Evolutionary conservation across 2,113 vertebrate genomes (phyloP), one percentile per base, ranked within the genome.

Genomic region (Pangasianodon hypophthalmus): DNA sequence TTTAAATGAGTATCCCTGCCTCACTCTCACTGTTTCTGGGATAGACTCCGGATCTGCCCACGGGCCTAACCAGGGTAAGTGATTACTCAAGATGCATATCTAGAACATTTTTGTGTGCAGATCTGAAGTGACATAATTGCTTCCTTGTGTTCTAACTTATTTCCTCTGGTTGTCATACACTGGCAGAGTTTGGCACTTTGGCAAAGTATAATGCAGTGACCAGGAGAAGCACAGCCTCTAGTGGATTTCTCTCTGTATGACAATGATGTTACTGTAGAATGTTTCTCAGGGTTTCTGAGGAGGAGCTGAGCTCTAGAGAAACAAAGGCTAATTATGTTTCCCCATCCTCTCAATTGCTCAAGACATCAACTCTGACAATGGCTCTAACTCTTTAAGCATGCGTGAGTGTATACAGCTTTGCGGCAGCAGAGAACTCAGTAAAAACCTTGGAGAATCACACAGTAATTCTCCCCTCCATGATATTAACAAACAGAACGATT

Each of bases 171-270:
- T 54, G 24, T 58, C 13, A 62, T 44, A 87, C 26, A 11, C 14
- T 69, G 29, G 46, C 32, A 46, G 29, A 84, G 52, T 71, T 73
- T 83, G 87, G 48, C 62, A 69, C 16, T 8, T 19, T 37, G 48
- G 44, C 29, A 41, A 48, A 37, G 37, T 64, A 44, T 80, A 54
- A 86, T 37, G 52, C 80, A 92, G 7, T 75, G 71, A 46, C 48
- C 54, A 60, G 91, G 71, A 89, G 73, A 87, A 95, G 92, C 88
- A 94, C 93, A 95, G 93, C 95, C 94, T 86, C 94, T 96, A 94
- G 95, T 96, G 95, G 95, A 92, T 85, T 86, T 88, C 37, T 90
- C 75, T 80, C 88, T 88, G 90, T 92, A 95, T 92, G 92, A 87
- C 95, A 94, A 44, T 88, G 82, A 84, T 60, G 5, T 24, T 60